Percentiles rank a stretch among this genome's conserved stretches.
Conservation (phyloP, 2,113 vertebrate genomes). For the Callospermophilus lateralis region DNA sequence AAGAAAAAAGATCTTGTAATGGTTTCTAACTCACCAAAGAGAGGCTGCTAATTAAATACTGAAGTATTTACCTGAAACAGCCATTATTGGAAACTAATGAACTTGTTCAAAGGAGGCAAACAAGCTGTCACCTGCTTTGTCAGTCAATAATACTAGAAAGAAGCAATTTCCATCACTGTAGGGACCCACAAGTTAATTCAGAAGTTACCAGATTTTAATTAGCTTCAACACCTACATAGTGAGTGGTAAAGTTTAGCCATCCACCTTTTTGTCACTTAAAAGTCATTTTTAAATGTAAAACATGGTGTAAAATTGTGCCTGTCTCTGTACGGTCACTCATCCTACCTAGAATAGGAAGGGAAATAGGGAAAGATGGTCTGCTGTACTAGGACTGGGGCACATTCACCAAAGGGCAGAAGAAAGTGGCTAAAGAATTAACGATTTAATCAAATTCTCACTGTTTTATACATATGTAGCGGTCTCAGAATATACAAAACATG, state of each 20-base stretch:
- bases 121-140: slow-evolving; percentile 84
- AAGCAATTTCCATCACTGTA: slow-evolving; percentile 88
- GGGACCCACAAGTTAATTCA: slow-evolving; percentile 85
- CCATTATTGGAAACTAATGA: slow-evolving; percentile 85
- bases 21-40: slow-evolving; percentile 64
- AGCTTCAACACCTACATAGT: slow-evolving; percentile 78
- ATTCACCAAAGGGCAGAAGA: neutral
- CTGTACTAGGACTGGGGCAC: neutral
- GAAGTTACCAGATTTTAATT: slow-evolving; percentile 87
- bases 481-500: neutral
- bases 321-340: neutral
- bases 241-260: slow-evolving; percentile 76
- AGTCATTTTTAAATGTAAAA: slow-evolving; percentile 68
- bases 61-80: slow-evolving; percentile 81
- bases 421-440: neutral
- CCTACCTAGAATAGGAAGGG: neutral
- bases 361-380: neutral
- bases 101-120: slow-evolving; percentile 82
- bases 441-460: slow-evolving; percentile 31
- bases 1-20: slow-evolving; percentile 41
- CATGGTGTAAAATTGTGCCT: neutral
- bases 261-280: slow-evolving; percentile 68
- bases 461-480: neutral
- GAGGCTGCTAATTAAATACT: slow-evolving; percentile 82
- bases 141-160: slow-evolving; percentile 86